Evolutionary conservation across 2,113 vertebrate genomes (phyloP), one percentile per base, ranked within the genome.

Genomic region (Fregetta grallaria): DNA sequence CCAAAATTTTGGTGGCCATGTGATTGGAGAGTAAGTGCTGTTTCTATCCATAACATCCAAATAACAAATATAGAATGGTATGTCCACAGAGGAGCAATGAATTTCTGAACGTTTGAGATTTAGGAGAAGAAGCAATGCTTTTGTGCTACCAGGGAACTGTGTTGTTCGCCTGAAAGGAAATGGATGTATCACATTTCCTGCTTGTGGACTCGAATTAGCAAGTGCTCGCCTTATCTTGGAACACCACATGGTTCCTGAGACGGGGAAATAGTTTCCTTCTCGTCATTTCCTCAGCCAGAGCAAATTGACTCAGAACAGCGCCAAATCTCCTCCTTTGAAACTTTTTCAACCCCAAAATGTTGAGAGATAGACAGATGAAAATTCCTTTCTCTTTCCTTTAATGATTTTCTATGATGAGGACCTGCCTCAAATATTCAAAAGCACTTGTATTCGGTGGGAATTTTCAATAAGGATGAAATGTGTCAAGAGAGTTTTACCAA

Each of bases 101-200:
- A 65, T 89, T 86, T 97, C 91, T 95, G 90, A 96, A 95, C 5
- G 40, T 97, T 95, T 97, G 96, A 96, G 90, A 97, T 94, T 94
- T 89, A 90, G 87, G 76, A 65, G 83, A 73, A 96, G 92, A 97
- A 95, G 90, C 92, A 96, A 92, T 90, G 95, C 90, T 96, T 97
- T 97, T 97, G 97, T 97, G 97, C 94, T 94, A 83, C 86, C 88
- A 94, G 89, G 65, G 96, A 86, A 95, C 79, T 92, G 91, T 96
- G 97, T 97, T 99, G 98, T 99, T 99, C 99, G 98, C 98, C 98
- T 98, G 97, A 99, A 98, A 98, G 99, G 99, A 99, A 99, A 98
- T 98, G 98, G 98, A 98, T 98, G 98, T 98, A 99, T 99, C 98
- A 98, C 97, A 62, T 99, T 99, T 99, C 99, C 99, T 99, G 99